These are phyloP conservation scores for Rhagonycha lutea DNA, from an alignment of 2,888 invertebrate genomes.

Conservation along the genomic window DNA sequence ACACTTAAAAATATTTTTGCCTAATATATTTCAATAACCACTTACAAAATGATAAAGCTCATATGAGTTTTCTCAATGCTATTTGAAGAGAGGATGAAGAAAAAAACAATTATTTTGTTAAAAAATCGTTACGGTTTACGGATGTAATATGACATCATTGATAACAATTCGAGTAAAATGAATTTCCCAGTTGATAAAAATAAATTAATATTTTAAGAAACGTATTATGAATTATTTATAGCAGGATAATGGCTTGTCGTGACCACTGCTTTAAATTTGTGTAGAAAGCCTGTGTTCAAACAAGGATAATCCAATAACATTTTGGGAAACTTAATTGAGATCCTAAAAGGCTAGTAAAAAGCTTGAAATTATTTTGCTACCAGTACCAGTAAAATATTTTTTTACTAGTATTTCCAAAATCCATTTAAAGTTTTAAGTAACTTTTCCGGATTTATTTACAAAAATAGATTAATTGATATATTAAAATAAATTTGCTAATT, in stretches of 20 bases:
- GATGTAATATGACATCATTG: neutral
- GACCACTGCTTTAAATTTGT: neutral
- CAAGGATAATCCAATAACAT: neutral
- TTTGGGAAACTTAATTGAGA: too few relatives aligned
- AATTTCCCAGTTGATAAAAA: neutral
- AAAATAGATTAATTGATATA: too few relatives aligned
- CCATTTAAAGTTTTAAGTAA: too few relatives aligned
- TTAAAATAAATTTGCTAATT: too few relatives aligned
- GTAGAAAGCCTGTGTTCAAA: neutral
- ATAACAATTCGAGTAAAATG: neutral
- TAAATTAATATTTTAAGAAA: neutral
- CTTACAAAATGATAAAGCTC: neutral
- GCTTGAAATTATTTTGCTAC: too few relatives aligned
- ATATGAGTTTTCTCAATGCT: neutral
- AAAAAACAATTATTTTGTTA: too few relatives aligned
- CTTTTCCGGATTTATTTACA: too few relatives aligned
- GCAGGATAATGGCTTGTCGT: neutral
- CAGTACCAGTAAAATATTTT: too few relatives aligned
- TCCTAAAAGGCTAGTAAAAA: too few relatives aligned
- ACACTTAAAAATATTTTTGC: neutral
- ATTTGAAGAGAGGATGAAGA: too few relatives aligned
- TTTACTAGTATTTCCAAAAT: too few relatives aligned
- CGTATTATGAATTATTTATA: neutral
- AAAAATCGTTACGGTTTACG: too few relatives aligned
- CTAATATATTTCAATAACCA: neutral